phyloP scores from a whole-genome alignment of 2,113 vertebrate species.

The Zosterops hypoxanthus region DNA sequence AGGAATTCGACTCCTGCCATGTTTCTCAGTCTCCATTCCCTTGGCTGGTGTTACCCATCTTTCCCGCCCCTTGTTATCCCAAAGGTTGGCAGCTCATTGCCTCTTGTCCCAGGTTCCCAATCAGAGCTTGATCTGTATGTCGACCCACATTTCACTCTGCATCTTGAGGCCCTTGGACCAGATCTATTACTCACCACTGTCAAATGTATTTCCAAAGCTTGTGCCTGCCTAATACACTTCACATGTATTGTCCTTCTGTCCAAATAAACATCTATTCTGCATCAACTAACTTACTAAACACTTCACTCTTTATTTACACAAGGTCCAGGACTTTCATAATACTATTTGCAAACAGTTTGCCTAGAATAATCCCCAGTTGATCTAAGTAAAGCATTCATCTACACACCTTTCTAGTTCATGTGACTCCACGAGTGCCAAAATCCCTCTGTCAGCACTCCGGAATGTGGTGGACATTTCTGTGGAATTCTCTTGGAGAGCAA shows the following conservation, averaged over 20 bases:
- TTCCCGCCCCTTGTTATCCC: background rate
- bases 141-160: background rate
- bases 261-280: background rate
- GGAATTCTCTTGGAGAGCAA: background rate
- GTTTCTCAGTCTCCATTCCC: background rate
- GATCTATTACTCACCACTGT: background rate
- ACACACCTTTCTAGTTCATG: background rate
- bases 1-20: accelerated
- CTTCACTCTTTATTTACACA: background rate
- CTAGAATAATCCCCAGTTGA: background rate
- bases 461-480: background rate
- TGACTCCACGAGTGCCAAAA: background rate
- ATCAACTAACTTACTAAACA: background rate
- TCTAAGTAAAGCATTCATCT: background rate
- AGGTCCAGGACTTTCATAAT: background rate
- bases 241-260: background rate
- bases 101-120: background rate
- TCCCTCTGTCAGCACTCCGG: background rate
- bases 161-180: background rate
- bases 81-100: background rate
- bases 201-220: background rate
- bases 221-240: background rate
- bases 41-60: background rate
- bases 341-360: background rate
- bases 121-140: background rate